Conservation (phyloP, 2,888 invertebrate genomes). For the Timandra comae region DNA sequence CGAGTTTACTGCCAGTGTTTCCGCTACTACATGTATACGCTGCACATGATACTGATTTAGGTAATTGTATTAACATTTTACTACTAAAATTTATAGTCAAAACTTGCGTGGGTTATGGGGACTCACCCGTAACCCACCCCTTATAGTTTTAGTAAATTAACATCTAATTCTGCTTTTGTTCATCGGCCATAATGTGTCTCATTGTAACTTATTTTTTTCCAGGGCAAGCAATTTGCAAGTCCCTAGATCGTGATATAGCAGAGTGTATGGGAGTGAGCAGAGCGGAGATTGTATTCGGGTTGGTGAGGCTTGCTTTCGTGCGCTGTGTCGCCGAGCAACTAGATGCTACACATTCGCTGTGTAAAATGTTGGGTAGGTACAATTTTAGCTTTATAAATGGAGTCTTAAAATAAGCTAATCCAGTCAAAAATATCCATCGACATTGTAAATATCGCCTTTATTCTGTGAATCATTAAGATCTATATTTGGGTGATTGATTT, state of each 20-base stretch:
- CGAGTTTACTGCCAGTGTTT: constrained; percentile 75
- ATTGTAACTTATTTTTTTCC: constrained; percentile 26
- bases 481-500: too few species aligned
- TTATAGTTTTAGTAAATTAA: too few species aligned
- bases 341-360: constrained; percentile 57
- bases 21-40: constrained; percentile 79
- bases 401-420: too few species aligned
- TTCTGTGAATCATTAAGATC: too few species aligned
- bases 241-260: constrained; percentile 80
- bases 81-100: too few species aligned
- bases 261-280: constrained; percentile 74
- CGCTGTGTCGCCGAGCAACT: constrained; percentile 58
- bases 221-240: constrained; percentile 79
- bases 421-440: too few species aligned
- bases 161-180: too few species aligned
- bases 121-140: too few species aligned
- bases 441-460: too few species aligned
- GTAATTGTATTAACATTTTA: constrained; percentile 27
- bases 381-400: too few species aligned
- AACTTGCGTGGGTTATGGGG: too few species aligned
- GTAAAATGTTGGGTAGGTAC: constrained; percentile 44
- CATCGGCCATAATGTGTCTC: too few species aligned
- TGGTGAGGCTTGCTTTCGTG: constrained; percentile 57
- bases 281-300: constrained; percentile 63
- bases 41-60: constrained; percentile 61